phyloP scores from a whole-genome alignment of 2,113 vertebrate genomes.

The Gasterosteus aculeatus region DNA sequence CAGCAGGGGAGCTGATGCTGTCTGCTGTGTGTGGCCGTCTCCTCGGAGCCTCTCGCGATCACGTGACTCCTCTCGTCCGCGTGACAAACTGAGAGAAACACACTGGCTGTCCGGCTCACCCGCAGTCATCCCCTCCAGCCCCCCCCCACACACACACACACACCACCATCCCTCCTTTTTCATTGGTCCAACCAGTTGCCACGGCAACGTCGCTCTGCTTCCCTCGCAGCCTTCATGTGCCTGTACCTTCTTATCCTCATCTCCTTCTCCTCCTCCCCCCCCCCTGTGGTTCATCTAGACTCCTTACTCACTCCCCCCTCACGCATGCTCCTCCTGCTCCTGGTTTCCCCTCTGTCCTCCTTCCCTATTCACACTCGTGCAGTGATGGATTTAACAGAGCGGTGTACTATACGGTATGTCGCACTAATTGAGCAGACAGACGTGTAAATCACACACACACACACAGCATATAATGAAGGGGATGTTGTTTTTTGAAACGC shows the following conservation, averaged over 20 bases:
- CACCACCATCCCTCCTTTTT: background rate
- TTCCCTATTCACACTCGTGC: background rate
- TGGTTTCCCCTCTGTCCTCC: background rate
- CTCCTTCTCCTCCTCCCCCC: background rate
- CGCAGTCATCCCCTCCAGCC: background rate
- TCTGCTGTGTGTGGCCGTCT: slow-evolving; percentile 26
- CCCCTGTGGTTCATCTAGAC: slow-evolving; percentile 10
- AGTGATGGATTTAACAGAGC: too few relatives aligned
- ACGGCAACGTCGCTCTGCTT: slow-evolving; percentile 13
- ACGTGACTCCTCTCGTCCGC: slow-evolving; percentile 15
- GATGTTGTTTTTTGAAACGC: too few relatives aligned
- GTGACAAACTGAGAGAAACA: background rate
- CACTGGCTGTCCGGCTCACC: background rate
- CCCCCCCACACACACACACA: background rate
- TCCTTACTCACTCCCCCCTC: slow-evolving; percentile 9
- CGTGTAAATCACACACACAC: too few relatives aligned
- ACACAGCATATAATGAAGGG: too few relatives aligned
- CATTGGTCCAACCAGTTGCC: slow-evolving; percentile 32
- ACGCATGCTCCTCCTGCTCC: background rate
- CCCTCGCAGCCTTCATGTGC: background rate
- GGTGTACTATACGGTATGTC: too few relatives aligned
- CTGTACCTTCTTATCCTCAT: slow-evolving; percentile 9
- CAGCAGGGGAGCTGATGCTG: background rate
- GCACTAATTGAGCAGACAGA: too few relatives aligned
- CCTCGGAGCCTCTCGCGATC: background rate